These are phyloP conservation scores for Chaitophorus viminalis DNA, from an alignment of 2,888 invertebrate genomes.

Conservation along the genomic window DNA sequence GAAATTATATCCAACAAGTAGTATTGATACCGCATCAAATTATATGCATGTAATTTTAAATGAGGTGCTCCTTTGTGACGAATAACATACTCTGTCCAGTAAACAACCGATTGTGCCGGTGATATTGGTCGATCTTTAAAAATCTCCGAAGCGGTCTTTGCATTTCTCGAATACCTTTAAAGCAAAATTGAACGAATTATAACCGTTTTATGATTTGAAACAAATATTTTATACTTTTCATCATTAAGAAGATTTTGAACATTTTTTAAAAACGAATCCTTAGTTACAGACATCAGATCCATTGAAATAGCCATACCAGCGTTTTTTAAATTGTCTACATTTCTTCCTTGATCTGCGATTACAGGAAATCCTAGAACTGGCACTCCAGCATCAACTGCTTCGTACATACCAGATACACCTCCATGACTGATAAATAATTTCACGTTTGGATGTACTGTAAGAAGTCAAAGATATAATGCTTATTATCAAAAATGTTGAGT, in stretches of 20 bases:
- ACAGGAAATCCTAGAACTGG: slow-evolving; percentile 14
- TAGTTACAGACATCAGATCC: background rate
- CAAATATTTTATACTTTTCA: background rate
- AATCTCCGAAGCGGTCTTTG: background rate
- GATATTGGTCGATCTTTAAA: background rate
- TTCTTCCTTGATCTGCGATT: background rate
- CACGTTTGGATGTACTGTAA: background rate
- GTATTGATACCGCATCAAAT: background rate
- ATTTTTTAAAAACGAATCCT: background rate
- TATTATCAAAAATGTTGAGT: no score
- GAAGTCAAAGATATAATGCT: no score
- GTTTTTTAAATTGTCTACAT: background rate
- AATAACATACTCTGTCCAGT: background rate
- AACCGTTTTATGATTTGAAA: background rate
- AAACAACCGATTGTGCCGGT: background rate
- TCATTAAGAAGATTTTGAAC: background rate
- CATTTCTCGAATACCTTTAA: background rate
- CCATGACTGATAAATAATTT: slow-evolving; percentile 37
- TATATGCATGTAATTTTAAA: background rate
- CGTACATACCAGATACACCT: slow-evolving; percentile 21
- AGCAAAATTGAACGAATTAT: background rate
- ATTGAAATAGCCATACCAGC: slow-evolving; percentile 16
- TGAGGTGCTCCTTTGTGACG: background rate
- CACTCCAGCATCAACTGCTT: slow-evolving; percentile 14
- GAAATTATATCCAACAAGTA: background rate